These are phyloP conservation scores for Dynastes maya DNA, from an alignment of 2,888 invertebrate genomes.

Conservation along the genomic window DNA sequence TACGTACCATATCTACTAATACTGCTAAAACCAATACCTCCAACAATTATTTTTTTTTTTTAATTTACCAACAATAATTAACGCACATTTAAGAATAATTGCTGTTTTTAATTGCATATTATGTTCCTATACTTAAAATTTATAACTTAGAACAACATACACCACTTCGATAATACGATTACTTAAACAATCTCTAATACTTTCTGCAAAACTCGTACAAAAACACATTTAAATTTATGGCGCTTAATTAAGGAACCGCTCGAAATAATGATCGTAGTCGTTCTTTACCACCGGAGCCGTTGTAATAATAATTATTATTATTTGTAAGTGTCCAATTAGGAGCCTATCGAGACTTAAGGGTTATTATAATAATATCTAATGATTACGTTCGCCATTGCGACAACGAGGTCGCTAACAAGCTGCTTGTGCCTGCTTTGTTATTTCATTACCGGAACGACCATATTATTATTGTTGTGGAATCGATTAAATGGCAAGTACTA, in stretches of 20 bases:
- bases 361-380: conserved; percentile 42
- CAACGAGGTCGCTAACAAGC: conserved; percentile 33
- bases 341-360: conserved; percentile 39
- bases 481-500: conserved; percentile 8
- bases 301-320: conserved; percentile 32
- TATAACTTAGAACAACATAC: no score
- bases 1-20: no score
- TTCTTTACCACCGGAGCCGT: conserved; percentile 11
- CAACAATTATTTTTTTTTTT: no score
- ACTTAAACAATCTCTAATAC: neutral
- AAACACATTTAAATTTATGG: conserved; percentile 23
- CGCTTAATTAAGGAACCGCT: conserved; percentile 21
- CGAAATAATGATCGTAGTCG: conserved; percentile 10
- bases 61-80: no score
- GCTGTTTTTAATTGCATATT: no score
- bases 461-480: conserved; percentile 26
- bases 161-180: neutral
- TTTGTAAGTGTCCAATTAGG: conserved; percentile 37
- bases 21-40: no score
- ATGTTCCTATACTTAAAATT: no score
- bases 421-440: conserved; percentile 34
- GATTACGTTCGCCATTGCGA: conserved; percentile 28
- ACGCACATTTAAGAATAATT: no score
- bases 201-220: neutral
- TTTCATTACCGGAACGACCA: conserved; percentile 30